Percentiles rank a stretch among this genome's conserved stretches.
Evolutionary conservation across 2,113 vertebrate species (phyloP).

Genomic region (Cariama cristata): DNA sequence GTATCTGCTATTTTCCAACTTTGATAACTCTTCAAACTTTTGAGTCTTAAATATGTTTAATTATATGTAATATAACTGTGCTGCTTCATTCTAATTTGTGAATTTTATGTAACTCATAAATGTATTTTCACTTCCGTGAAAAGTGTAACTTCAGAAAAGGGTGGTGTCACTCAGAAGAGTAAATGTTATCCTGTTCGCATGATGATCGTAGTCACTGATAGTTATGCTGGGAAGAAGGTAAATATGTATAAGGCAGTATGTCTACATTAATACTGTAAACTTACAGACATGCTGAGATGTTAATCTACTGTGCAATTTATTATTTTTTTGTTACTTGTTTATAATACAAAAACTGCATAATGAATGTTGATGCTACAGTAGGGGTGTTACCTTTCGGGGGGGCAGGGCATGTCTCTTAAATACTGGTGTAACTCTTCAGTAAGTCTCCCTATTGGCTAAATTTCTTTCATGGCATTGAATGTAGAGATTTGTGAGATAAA

Average conservation of each 20-base stretch:
- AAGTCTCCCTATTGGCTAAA: not conserved
- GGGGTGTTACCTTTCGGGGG: not conserved
- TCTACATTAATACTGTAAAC: not conserved
- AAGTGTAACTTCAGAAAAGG: not conserved
- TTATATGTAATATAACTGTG: not conserved
- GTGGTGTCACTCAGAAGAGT: not conserved
- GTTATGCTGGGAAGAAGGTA: not conserved
- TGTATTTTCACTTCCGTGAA: not conserved
- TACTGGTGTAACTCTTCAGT: not conserved
- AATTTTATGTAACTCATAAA: not conserved
- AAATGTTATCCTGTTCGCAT: rapidly evolving
- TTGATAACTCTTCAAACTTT: not conserved
- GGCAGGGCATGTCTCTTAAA: not conserved
- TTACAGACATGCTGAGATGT: not conserved
- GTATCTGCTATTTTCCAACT: not conserved
- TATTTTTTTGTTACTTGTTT: not conserved
- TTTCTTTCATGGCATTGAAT: not conserved
- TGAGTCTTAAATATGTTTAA: not conserved
- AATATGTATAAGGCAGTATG: not conserved
- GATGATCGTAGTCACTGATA: not conserved
- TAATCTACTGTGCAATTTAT: not conserved
- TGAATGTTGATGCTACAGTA: not conserved
- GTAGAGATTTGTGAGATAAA: not conserved
- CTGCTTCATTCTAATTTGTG: not conserved
- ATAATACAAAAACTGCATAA: not conserved